Conservation (phyloP, 2,113 vertebrate species). For the Anhinga rufa region DNA sequence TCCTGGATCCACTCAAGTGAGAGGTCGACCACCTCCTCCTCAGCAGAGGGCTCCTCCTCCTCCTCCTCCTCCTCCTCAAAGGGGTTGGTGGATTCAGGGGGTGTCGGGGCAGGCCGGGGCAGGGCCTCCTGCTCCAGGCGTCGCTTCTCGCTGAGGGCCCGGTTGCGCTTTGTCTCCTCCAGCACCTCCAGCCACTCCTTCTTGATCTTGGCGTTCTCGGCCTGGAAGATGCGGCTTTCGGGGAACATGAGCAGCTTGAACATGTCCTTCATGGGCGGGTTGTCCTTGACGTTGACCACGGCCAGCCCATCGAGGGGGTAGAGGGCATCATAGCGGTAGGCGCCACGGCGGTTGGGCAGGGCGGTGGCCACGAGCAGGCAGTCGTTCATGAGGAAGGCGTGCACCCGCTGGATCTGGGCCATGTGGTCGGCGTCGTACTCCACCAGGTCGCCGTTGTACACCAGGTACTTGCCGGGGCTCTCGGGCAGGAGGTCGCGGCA, state of each 20-base stretch:
- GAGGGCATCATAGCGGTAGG: slow-evolving; percentile 90
- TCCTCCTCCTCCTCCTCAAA: slow-evolving; percentile 76
- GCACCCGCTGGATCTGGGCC: slow-evolving; percentile 91
- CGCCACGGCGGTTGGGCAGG: slow-evolving; percentile 86
- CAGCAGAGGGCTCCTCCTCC: slow-evolving; percentile 46
- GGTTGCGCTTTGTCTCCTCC: slow-evolving; percentile 92
- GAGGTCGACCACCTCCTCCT: slow-evolving; percentile 83
- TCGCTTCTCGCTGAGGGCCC: slow-evolving; percentile 81
- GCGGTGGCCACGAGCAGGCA: slow-evolving; percentile 92
- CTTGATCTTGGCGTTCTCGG: slow-evolving; percentile 97
- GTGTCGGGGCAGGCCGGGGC: slow-evolving; percentile 17
- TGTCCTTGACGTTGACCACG: slow-evolving; percentile 96
- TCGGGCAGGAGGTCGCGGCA: slow-evolving; percentile 90
- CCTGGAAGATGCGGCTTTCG: slow-evolving; percentile 95
- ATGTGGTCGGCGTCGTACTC: slow-evolving; percentile 96
- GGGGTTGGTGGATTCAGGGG: slow-evolving; percentile 80
- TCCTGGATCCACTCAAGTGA: slow-evolving; percentile 95
- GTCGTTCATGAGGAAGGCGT: slow-evolving; percentile 97
- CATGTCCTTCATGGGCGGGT: slow-evolving; percentile 99
- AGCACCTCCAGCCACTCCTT: slow-evolving; percentile 98
- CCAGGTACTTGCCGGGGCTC: slow-evolving; percentile 89
- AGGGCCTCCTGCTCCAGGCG: slow-evolving; percentile 83
- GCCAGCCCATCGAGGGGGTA: slow-evolving; percentile 93
- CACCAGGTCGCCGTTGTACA: slow-evolving; percentile 94
- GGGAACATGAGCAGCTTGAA: slow-evolving; percentile 99